Evolutionary conservation across 2,113 vertebrate genomes (phyloP), one percentile per base, ranked within the genome.

Genomic region (Tupaia tana): DNA sequence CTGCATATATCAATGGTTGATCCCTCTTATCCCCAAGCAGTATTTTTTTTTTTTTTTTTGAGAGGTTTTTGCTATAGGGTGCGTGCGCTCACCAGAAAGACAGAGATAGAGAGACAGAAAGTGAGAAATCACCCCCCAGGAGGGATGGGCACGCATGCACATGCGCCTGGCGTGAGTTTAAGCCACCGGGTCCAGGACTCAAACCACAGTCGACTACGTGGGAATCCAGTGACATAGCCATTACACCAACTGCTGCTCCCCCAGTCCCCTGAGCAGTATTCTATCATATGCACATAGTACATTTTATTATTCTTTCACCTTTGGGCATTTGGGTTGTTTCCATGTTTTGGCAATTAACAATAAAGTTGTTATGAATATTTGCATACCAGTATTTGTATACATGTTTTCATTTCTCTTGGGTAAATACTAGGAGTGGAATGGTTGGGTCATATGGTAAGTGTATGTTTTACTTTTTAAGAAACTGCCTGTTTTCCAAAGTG

Each of bases 281-380:
- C 18, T 29, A 11, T 29, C 3, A 7, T 29, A 1, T 3, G 29
- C 56, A 3, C 56, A 2, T 11, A 13, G 3, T 9, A 24, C 1
- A 0, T 18, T 66, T 64, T 63, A 29, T 56, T 31, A 56, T 58
- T 13, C 11, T 59, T 52, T 59, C 58, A 18, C 25, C 15, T 86
- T 80, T 81, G 43, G 74, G 29, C 73, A n/a, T n/a, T 54, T 86
- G 81, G 5, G n/a, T 66, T 58, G 43, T 64, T 90, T 43, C 74
- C 24, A 25, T 18, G 18, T 43, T 66, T 27, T n/a, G 66, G 24
- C 25, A n/a, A 43, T 34, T 19, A 43, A 9, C 66, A 25, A 24
- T 59, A 80, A 80, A 73, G 19, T 59, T 66, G 19, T 24, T 58
- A 0, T 25, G 74, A 86, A 66, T 19, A 66, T 59, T 56, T 54